Evolutionary conservation across 2,888 invertebrate genomes (phyloP).

Genomic region (Apodemia mormo): DNA sequence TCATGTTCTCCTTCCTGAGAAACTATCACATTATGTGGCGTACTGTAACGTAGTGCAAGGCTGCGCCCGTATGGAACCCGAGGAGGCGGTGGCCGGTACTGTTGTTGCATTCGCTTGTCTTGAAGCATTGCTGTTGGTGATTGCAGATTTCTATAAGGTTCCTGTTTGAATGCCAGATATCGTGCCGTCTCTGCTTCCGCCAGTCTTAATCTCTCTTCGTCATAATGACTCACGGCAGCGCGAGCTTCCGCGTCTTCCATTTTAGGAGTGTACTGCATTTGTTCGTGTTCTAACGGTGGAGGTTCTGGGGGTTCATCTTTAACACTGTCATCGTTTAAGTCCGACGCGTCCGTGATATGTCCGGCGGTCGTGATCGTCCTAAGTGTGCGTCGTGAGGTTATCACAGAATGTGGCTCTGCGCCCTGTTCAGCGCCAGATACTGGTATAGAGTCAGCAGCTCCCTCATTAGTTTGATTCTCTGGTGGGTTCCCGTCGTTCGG

Average conservation of each 20-base stretch:
- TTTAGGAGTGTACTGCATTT: constrained; percentile 49
- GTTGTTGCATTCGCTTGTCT: constrained; percentile 51
- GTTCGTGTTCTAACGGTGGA: constrained; percentile 46
- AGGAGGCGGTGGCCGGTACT: constrained; percentile 42
- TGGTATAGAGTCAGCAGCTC: constrained; percentile 23
- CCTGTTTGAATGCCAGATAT: constrained; percentile 68
- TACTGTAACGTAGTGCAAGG: constrained; percentile 60
- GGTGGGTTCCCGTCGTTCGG: constrained; percentile 33
- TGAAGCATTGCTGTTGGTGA: constrained; percentile 41
- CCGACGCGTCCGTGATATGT: constrained; percentile 71
- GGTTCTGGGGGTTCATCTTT: constrained; percentile 68
- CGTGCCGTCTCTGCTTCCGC: constrained; percentile 65
- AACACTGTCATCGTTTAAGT: constrained; percentile 58
- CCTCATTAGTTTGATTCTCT: constrained; percentile 32
- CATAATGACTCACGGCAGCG: constrained; percentile 47
- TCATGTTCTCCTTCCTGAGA: constrained; percentile 57
- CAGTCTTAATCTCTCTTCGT: constrained; percentile 61
- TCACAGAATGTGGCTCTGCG: constrained; percentile 75
- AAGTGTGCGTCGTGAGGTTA: constrained; percentile 79
- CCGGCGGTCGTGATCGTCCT: constrained; percentile 84
- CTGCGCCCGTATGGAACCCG: constrained; percentile 51
- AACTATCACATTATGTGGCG: constrained; percentile 63
- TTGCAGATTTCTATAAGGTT: constrained; percentile 58
- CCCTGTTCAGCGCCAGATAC: constrained; percentile 39
- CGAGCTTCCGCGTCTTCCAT: constrained; percentile 45